Evolutionary conservation across 2,113 vertebrate genomes (phyloP).

Genomic region (Gallinago jamesoni): DNA sequence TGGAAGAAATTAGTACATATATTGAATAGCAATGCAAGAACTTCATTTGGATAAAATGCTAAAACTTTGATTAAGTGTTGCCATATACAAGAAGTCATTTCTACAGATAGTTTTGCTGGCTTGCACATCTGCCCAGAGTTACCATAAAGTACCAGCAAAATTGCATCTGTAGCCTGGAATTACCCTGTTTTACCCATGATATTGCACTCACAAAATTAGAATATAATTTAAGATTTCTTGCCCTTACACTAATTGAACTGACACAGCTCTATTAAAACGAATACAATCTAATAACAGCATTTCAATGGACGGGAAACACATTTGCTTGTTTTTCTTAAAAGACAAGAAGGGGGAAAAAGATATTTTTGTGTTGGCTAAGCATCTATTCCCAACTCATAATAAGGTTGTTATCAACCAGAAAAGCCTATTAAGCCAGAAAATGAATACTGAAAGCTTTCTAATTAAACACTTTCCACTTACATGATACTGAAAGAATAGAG

Average conservation of each 20-base stretch:
- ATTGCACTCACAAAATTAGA: neutral
- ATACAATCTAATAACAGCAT: conserved; percentile 27
- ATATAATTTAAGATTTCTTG: conserved; percentile 6
- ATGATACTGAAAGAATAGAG: conserved; percentile 61
- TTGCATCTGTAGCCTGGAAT: neutral
- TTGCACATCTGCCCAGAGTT: neutral
- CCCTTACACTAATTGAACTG: conserved; percentile 25
- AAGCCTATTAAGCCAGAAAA: conserved; percentile 74
- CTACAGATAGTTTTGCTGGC: neutral
- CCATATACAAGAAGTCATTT: neutral
- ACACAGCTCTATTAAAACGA: conserved; percentile 30
- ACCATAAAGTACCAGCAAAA: neutral
- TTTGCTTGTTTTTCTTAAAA: conserved; percentile 50
- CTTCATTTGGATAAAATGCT: neutral
- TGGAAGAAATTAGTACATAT: neutral
- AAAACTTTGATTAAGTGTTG: neutral
- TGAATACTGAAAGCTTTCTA: conserved; percentile 74
- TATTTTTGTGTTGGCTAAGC: conserved; percentile 55
- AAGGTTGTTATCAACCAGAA: conserved; percentile 71
- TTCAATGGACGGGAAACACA: conserved; percentile 18
- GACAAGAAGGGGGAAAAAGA: neutral
- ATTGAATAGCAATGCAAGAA: neutral
- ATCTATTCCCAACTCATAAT: conserved; percentile 71
- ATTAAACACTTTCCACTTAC: conserved; percentile 74
- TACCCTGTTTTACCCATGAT: neutral